These are phyloP conservation scores for Ochropleura leucogaster DNA, from an alignment of 2,888 invertebrate genomes.

Conservation along the genomic window DNA sequence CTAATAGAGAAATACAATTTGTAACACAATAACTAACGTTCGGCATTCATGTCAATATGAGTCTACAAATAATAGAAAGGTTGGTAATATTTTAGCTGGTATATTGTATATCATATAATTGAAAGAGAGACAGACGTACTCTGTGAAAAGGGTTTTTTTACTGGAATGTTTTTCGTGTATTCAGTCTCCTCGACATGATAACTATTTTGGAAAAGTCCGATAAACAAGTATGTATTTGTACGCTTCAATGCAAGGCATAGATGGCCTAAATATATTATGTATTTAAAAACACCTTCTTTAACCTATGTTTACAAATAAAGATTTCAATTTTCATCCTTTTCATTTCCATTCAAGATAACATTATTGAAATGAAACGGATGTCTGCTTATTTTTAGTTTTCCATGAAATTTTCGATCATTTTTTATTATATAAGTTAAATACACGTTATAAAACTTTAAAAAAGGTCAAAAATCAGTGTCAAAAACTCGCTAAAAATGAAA, in stretches of 20 bases:
- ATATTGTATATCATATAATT: constrained; percentile 12
- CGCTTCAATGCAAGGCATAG: too few relatives aligned
- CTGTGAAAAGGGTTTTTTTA: not conserved
- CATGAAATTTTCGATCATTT: not conserved
- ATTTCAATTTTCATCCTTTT: too few relatives aligned
- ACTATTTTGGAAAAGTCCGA: not conserved
- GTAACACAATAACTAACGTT: constrained; percentile 59
- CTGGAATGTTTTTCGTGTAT: not conserved
- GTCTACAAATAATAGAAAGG: constrained; percentile 44
- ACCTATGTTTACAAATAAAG: too few relatives aligned
- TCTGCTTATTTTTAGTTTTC: not conserved
- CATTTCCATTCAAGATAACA: too few relatives aligned
- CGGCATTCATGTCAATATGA: constrained; percentile 53
- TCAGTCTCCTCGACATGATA: not conserved
- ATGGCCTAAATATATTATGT: too few relatives aligned
- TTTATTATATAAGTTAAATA: not conserved
- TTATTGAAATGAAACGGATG: not conserved
- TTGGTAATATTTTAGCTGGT: constrained; percentile 33
- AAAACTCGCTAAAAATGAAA: not conserved
- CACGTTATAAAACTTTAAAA: not conserved
- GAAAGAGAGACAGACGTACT: constrained; percentile 11
- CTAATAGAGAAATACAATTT: constrained; percentile 75
- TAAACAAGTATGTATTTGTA: too few relatives aligned
- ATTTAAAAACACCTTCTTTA: too few relatives aligned
- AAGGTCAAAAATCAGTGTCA: not conserved